These are phyloP conservation scores for Typhlichthys eigenmanni DNA, from an alignment of 2,797 vertebrate species.

Conservation along the genomic window DNA sequence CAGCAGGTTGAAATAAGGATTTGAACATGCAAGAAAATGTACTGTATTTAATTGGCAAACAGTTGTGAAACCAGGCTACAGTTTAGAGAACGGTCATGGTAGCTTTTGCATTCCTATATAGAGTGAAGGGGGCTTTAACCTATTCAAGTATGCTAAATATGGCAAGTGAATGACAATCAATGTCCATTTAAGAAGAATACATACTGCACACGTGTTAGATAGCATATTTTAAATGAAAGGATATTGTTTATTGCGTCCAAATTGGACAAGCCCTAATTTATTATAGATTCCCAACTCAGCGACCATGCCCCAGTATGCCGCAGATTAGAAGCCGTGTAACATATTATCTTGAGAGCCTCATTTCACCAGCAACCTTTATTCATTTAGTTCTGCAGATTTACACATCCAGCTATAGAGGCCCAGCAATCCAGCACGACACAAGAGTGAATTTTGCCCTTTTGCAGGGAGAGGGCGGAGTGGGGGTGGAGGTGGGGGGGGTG, in stretches of 20 bases:
- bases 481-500: slow-evolving; percentile 5
- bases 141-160: slow-evolving; percentile 32
- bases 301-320: slow-evolving; percentile 60
- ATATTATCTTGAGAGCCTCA: slow-evolving; percentile 67
- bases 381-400: slow-evolving; percentile 78
- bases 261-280: slow-evolving; percentile 74
- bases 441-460: slow-evolving; percentile 68
- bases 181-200: slow-evolving; percentile 30
- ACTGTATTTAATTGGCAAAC: too few relatives aligned
- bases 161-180: slow-evolving; percentile 51
- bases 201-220: slow-evolving; percentile 32
- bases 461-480: slow-evolving; percentile 24
- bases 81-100: too few relatives aligned
- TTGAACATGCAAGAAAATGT: too few relatives aligned
- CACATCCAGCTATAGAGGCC: slow-evolving; percentile 61
- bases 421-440: slow-evolving; percentile 73
- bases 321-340: slow-evolving; percentile 72
- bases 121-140: too few relatives aligned
- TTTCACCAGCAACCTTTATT: slow-evolving; percentile 73
- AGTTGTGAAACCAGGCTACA: too few relatives aligned
- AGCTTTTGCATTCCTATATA: too few relatives aligned
- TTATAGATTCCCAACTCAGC: slow-evolving; percentile 56
- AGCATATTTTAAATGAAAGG: slow-evolving; percentile 49
- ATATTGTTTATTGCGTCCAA: slow-evolving; percentile 50
- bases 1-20: too few relatives aligned